A percentile compares a stretch with the other conserved stretches of the same genome.
Evolutionary conservation across 2,113 vertebrate species (phyloP).

Genomic region (Misgurnus anguillicaudatus): DNA sequence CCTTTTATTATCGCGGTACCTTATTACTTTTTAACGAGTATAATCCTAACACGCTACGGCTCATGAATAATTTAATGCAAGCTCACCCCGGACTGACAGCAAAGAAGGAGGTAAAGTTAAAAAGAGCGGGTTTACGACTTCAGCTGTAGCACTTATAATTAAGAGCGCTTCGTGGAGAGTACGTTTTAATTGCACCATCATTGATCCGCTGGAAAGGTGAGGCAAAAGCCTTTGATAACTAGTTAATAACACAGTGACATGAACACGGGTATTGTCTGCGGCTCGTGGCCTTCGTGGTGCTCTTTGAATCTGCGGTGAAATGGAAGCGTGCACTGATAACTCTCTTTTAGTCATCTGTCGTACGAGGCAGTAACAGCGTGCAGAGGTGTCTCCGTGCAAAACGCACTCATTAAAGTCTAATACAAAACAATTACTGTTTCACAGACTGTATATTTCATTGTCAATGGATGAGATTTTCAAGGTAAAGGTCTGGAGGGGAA

Average conservation of each 20-base stretch:
- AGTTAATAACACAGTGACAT: slow-evolving; percentile 29
- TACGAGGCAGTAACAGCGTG: slow-evolving; percentile 33
- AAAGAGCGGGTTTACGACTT: slow-evolving; percentile 26
- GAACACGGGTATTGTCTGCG: slow-evolving; percentile 37
- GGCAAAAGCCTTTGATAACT: slow-evolving; percentile 39
- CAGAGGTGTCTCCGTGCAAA: slow-evolving; percentile 47
- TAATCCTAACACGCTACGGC: slow-evolving; percentile 69
- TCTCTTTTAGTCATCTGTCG: slow-evolving; percentile 50
- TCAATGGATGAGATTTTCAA: slow-evolving; percentile 54
- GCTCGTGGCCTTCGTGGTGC: slow-evolving; percentile 28
- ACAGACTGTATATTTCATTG: slow-evolving; percentile 47
- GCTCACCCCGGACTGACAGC: slow-evolving; percentile 55
- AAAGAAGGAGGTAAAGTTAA: slow-evolving; percentile 43
- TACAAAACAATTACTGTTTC: slow-evolving; percentile 56
- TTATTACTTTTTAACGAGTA: slow-evolving; percentile 77
- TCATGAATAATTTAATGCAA: slow-evolving; percentile 74
- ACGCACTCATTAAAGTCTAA: slow-evolving; percentile 57
- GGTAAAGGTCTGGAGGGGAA: slow-evolving; percentile 40
- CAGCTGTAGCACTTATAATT: slow-evolving; percentile 38
- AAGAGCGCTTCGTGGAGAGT: slow-evolving; percentile 29
- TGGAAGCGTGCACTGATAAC: slow-evolving; percentile 38
- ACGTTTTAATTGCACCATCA: slow-evolving; percentile 38
- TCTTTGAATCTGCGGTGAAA: slow-evolving; percentile 36
- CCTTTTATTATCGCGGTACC: slow-evolving; percentile 69
- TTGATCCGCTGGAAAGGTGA: slow-evolving; percentile 33